Base-by-base conservation (phyloP, 2,888 invertebrate species). In the Cataglyphis cursor region DNA sequence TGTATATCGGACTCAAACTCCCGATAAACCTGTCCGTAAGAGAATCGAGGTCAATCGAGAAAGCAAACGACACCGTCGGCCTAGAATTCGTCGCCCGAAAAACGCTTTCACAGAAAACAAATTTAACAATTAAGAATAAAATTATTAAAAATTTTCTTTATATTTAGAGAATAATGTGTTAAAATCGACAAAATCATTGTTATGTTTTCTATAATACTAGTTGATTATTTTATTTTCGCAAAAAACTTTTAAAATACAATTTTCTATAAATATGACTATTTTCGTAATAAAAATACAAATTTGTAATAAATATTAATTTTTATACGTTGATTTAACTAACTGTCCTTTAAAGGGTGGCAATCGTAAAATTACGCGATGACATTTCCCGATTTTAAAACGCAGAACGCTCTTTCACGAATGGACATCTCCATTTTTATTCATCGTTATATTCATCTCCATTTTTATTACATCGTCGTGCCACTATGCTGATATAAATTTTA, bases 31-130 rank as follows among this genome's bases (percentile, higher is more conserved):
- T 87, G 81, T 83, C 87, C 86, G 85, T 85, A 84, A 76, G 89
- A 89, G 86, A 89, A 89, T 89, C 82, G 86, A 89, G 86, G 90
- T 89, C 87, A 87, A 85, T 82, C 85, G 85, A 82, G 75, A 86
- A 85, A 82, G 88, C 85, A 83, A 86, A 86, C 88, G 83, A 65
- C 88, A 68, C 85, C 65, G 31, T 4, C 31, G 35, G 82, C 75
- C 80, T 70, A 82, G 85, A 86, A 86, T 87, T 66, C 83, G 84
- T 78, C 82, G 78, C 18, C 18, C 59, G 15, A 51, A n/a, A 51
- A 35, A 12, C 48, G n/a, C 28, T 8, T 8, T 51, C 51, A 28
- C 24, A n/a, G 8, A 54, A 66, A 66, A 21, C 1, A 12, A 48
- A 41, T 28, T 48, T 62, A 31, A 18, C n/a, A 41, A 64, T 75